Evolutionary conservation across 92 coral and sea anemone species (phyloP).

Genomic region (Bergia sp.): DNA sequence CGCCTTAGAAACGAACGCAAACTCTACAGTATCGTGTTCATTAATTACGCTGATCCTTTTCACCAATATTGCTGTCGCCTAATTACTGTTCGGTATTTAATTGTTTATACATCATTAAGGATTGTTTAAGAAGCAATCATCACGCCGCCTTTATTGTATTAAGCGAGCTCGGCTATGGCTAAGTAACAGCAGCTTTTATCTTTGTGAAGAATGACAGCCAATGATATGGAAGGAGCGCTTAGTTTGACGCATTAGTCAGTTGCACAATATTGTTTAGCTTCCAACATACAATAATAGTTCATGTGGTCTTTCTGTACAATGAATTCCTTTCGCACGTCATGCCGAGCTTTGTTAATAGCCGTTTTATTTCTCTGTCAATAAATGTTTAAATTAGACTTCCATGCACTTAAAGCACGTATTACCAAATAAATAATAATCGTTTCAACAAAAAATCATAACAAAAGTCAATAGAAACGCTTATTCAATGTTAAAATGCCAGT

Average conservation of each 20-base stretch:
- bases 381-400: no score
- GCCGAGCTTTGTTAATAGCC: neutral
- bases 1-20: neutral
- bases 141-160: conserved; percentile 8
- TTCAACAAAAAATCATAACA: no score
- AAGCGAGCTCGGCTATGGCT: neutral
- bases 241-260: neutral
- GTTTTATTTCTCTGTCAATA: no score
- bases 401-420: no score
- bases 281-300: neutral
- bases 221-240: neutral
- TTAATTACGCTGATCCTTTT: neutral
- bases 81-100: neutral
- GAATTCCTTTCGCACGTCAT: neutral
- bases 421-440: no score
- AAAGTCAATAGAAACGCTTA: no score
- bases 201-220: neutral
- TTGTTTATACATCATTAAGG: conserved; percentile 13
- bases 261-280: neutral
- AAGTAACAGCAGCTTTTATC: conserved; percentile 12
- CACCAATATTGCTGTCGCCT: neutral
- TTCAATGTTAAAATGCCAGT: no score
- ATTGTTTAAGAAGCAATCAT: neutral
- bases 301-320: neutral
- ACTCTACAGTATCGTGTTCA: neutral